Conservation (phyloP, 2,888 invertebrate species). For the Erebia ligea region DNA sequence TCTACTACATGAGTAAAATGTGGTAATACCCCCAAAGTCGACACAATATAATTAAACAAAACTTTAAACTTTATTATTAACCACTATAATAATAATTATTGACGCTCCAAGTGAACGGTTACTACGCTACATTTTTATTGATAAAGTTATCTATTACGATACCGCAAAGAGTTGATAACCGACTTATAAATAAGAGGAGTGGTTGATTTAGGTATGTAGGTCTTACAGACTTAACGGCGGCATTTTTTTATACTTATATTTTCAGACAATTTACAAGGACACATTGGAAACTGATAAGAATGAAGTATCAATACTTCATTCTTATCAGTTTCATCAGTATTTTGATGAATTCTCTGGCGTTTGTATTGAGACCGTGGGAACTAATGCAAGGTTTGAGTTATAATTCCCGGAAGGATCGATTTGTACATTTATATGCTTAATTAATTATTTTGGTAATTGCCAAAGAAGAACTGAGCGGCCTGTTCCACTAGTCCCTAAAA, state of each 20-base stretch:
- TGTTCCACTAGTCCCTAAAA: no score
- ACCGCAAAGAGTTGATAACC: conserved; percentile 24
- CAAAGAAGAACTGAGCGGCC: no score
- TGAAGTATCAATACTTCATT: not conserved
- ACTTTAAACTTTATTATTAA: not conserved
- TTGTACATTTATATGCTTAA: no score
- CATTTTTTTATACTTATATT: not conserved
- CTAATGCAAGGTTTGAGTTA: no score
- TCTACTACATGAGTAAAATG: no score
- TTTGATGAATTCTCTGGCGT: not conserved
- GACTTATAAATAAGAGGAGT: conserved; percentile 11
- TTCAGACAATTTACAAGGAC: not conserved
- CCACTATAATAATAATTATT: not conserved
- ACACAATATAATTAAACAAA: not conserved
- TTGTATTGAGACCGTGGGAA: no score
- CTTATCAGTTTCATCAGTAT: no score
- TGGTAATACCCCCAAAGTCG: not conserved
- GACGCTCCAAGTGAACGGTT: conserved; percentile 6
- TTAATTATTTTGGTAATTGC: no score
- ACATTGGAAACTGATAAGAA: not conserved
- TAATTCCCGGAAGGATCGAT: no score
- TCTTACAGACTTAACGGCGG: conserved; percentile 18
- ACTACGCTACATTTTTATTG: conserved; percentile 19
- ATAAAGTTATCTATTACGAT: conserved; percentile 21
- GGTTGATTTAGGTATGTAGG: conserved; percentile 9